Conservation (phyloP, 2,888 invertebrate genomes). For the Plutella xylostella region DNA sequence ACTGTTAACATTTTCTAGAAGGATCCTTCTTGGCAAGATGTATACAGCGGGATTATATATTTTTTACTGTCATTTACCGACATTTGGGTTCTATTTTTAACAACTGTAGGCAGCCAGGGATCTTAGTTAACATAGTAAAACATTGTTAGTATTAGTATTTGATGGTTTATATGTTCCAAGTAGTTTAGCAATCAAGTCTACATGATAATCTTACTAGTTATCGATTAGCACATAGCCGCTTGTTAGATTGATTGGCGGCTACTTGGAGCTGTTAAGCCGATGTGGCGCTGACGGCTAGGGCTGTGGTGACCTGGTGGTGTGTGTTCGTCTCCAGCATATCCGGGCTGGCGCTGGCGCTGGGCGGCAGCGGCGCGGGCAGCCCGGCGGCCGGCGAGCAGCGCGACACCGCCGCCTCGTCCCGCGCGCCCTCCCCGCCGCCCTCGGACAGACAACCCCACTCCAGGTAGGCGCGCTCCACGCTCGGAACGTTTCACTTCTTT, state of each 20-base stretch:
- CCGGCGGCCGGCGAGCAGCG: constrained; percentile 40
- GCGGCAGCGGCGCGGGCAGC: constrained; percentile 57
- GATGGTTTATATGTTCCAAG: constrained; percentile 3
- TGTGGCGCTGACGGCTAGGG: constrained; percentile 41
- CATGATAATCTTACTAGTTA: background rate
- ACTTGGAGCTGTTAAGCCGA: constrained; percentile 55
- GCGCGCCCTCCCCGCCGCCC: constrained; percentile 59
- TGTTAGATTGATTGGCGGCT: background rate
- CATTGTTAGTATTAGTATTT: constrained; percentile 1
- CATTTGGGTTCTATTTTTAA: background rate
- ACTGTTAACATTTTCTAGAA: background rate
- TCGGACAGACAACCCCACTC: constrained; percentile 58
- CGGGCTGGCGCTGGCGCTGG: constrained; percentile 70
- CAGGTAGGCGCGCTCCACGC: constrained; percentile 63
- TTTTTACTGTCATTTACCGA: background rate
- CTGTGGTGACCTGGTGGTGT: constrained; percentile 67
- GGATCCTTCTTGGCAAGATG: background rate
- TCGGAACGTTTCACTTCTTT: constrained; percentile 54
- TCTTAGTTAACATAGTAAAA: background rate
- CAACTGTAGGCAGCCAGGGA: too few species aligned
- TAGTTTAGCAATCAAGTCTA: background rate
- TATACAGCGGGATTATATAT: background rate
- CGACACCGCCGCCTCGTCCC: constrained; percentile 51
- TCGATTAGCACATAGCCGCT: background rate
- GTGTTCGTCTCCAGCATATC: constrained; percentile 70